phyloP scores from a whole-genome alignment of 2,113 vertebrate species.

The Phalacrocorax pelagicus region DNA sequence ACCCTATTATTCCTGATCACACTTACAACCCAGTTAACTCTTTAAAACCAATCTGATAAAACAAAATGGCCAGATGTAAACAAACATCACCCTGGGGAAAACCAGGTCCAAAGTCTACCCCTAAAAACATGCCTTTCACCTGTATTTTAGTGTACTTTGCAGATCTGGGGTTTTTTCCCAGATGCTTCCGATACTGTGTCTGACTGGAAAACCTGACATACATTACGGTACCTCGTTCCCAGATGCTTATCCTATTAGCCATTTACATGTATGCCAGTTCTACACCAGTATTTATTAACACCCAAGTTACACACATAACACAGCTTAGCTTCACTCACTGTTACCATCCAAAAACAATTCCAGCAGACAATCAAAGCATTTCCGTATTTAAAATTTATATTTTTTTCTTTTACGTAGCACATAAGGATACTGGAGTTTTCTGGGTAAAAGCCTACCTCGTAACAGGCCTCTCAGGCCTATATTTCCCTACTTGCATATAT shows the following conservation, averaged over 20 bases:
- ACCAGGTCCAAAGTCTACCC: not conserved
- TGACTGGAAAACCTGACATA: not conserved
- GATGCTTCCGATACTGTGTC: not conserved
- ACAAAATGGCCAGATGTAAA: not conserved
- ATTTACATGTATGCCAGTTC: not conserved
- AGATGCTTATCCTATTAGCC: not conserved
- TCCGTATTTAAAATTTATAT: not conserved
- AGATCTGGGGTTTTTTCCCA: not conserved
- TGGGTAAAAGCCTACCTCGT: not conserved
- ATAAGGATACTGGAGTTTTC: not conserved
- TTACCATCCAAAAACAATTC: not conserved
- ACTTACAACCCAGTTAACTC: not conserved
- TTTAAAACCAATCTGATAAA: not conserved
- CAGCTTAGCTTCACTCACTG: not conserved
- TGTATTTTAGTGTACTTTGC: not conserved
- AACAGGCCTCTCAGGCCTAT: not conserved
- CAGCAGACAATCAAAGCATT: not conserved
- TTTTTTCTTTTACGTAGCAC: not conserved
- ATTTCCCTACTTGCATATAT: not conserved
- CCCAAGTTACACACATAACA: not conserved
- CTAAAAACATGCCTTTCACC: not conserved
- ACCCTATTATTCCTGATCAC: not conserved
- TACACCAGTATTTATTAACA: not conserved
- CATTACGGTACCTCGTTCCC: not conserved
- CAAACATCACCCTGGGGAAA: not conserved